Conservation (phyloP, 2,113 vertebrate species). For the Henicopernis longicauda region DNA sequence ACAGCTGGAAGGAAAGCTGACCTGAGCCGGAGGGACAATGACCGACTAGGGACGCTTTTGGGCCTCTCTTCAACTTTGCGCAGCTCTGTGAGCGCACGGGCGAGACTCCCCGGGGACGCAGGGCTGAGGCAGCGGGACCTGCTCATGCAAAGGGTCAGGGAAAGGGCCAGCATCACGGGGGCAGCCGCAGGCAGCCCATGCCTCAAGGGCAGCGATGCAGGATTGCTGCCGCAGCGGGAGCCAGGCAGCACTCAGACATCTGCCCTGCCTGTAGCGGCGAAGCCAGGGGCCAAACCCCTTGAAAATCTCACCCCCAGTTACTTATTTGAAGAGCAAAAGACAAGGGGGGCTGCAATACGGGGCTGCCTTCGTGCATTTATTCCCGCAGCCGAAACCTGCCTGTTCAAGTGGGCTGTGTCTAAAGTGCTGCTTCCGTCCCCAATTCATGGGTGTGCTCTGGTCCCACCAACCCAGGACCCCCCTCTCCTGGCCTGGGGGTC, state of each 20-base stretch:
- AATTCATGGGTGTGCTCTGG: background rate
- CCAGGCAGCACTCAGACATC: background rate
- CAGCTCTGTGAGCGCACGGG: background rate
- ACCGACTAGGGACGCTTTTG: fast-evolving
- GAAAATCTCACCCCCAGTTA: background rate
- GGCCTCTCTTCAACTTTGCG: background rate
- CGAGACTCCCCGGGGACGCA: fast-evolving
- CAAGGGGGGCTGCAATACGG: background rate
- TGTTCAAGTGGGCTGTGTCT: fast-evolving
- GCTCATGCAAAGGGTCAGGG: too few species aligned
- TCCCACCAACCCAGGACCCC: fast-evolving
- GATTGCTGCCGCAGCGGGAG: background rate
- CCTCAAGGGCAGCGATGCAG: background rate
- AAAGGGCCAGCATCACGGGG: background rate
- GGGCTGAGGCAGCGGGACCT: background rate
- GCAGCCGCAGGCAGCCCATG: background rate
- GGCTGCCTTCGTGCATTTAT: background rate
- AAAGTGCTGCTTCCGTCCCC: background rate
- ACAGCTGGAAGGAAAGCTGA: background rate
- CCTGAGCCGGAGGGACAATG: fast-evolving
- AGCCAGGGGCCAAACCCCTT: background rate
- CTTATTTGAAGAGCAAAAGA: background rate
- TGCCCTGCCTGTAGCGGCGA: fast-evolving
- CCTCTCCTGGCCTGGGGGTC: background rate
- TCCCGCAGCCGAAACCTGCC: background rate